Base-by-base conservation (phyloP, 1,140 invertebrate species). In the Periplaneta americana region DNA sequence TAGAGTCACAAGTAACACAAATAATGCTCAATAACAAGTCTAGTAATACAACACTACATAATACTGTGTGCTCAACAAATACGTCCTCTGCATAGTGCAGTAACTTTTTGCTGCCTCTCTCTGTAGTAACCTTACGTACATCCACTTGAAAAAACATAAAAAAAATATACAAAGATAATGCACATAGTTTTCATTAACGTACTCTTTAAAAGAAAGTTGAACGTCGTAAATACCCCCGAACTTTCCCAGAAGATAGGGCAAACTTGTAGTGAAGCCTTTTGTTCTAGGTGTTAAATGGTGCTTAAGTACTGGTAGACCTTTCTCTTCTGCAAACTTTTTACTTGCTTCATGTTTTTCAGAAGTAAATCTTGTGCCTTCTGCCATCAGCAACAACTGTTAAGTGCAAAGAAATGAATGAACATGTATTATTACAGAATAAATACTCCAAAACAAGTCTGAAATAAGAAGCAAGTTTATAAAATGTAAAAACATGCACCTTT, bases 341-440 rank as follows among this genome's bases (percentile, higher is more conserved):
- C 96, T 97, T 0, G 94, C 94, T 87, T 94, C 92, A 85, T 97
- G 95, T 87, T 99, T 99, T 84, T 93, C 92, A 79, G 91, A 88
- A 0, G 97, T 98, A 84, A 97, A 98, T 36, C 98, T 91, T 2
- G 98, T 99, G 10, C 98, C 98, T 89, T 99, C 98, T 11, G 96
- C 95, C 86, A 97, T 98, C n/a, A 99, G 87, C 39, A 98, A 87
- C 82, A 98, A 88, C 96, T 97, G 84, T 35, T 91, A 89, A 83
- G 83, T 79, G 78, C 79, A 39, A 74, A 74, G 15, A 15, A 80
- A 48, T 28, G 18, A 76, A 34, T 28, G 18, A 76, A 76, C 18
- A 18, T 22, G n/a, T n/a, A n/a, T n/a, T n/a, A n/a, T 28, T n/a
- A 66, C 48, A 66, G n/a, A 66, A 66, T 4, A 28, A 66, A 66